Base-by-base conservation (phyloP, 2,797 vertebrate genomes). In the Morus bassanus region DNA sequence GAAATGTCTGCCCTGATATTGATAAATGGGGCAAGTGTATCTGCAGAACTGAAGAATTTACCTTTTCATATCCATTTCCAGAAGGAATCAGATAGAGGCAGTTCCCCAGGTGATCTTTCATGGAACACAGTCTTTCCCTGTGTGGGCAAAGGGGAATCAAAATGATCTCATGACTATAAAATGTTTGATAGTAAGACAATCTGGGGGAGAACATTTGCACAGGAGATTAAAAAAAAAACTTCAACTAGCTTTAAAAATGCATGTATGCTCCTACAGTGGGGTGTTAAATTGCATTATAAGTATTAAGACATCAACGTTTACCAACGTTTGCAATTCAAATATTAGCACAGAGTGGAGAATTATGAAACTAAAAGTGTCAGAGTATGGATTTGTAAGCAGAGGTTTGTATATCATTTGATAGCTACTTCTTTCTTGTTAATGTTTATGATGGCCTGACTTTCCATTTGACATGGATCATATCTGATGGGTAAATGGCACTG, bases 361-460 rank as follows among this genome's bases (percentile, higher is more conserved):
- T 69, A 57, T 72, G 78, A 81, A 89, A 37, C 57, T 72, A 54
- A 74, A 81, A 23, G 43, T 18, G 11, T 57, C 51, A 46, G 76
- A 17, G 53, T 65, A 57, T 8, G 31, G 79, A 54, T 88, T 87
- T 73, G 76, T 84, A 88, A 91, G 82, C 61, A 92, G 91, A 79
- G 81, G 65, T 84, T 91, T 82, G 43, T 31, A 4, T 51, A 69
- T 73, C 9, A 28, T 83, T 74, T 81, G 79, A 54, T 69, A 76
- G 61, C 63, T 89, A 33, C 90, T 94, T 92, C 68, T 85, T 89
- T 56, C 79, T 56, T 81, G 43, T 81, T 92, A 85, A 92, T 56
- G 65, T 54, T 91, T 69, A 31, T 27, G 43, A 45, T 67, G 73
- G 50, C 13, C 79, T 86, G 85, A 63, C 33, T 73, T 92, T 22